A percentile compares a stretch with the other conserved stretches of the same genome.
Evolutionary conservation across 2,797 vertebrate species (phyloP).

Genomic region (Acrossocheilus fasciatus): DNA sequence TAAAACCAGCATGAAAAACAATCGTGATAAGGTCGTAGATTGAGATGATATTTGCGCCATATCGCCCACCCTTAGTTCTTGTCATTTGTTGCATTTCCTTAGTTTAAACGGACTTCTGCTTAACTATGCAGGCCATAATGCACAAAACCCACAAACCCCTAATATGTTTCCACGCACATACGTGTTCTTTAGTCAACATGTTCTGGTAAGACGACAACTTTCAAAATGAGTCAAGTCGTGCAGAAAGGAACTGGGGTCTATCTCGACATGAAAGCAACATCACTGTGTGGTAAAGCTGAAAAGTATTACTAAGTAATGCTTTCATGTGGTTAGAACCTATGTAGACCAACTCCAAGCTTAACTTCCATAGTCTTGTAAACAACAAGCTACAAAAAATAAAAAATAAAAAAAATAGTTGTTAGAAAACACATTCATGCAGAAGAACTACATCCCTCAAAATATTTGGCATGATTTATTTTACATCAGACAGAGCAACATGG

Average conservation of each 20-base stretch:
- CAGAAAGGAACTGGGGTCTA: not conserved
- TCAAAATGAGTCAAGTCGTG: not conserved
- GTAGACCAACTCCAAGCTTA: not conserved
- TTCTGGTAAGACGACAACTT: constrained; percentile 18
- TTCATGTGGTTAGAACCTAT: not conserved
- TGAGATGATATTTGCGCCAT: not conserved
- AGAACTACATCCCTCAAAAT: not conserved
- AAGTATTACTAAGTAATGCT: not conserved
- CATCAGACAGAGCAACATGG: constrained; percentile 25
- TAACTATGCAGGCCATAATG: not conserved
- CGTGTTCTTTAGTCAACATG: not conserved
- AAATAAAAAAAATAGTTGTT: not conserved
- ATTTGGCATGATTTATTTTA: constrained; percentile 46
- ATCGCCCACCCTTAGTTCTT: not conserved
- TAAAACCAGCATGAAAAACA: not conserved
- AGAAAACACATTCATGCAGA: not conserved
- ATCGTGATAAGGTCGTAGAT: not conserved
- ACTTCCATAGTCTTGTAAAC: not conserved
- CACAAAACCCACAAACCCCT: not conserved
- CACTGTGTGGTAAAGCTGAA: not conserved
- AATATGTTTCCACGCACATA: not conserved
- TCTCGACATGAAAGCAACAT: not conserved
- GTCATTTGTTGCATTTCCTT: not conserved
- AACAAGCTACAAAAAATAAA: not conserved
- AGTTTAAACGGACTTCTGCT: not conserved